Percentiles rank a stretch among this genome's conserved stretches.
Evolutionary conservation across 2,797 vertebrate species (phyloP).

Genomic region (Manis pentadactyla): DNA sequence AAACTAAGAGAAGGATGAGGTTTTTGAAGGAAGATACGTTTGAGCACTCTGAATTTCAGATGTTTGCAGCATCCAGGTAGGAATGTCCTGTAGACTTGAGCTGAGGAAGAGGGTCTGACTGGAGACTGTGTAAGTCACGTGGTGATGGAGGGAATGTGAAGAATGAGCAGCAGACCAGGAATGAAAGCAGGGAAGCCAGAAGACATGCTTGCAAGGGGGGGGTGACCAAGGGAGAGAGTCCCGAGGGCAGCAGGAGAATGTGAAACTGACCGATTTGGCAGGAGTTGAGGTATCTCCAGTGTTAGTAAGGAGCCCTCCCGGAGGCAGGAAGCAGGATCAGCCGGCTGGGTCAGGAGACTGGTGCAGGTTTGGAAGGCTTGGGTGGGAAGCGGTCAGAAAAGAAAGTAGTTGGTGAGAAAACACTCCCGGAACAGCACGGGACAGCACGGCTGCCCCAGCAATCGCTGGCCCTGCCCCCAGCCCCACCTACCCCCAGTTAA

Average conservation of each 20-base stretch:
- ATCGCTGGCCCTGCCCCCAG: not conserved
- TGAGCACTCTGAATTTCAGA: not conserved
- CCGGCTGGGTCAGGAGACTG: not conserved
- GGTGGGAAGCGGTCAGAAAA: not conserved
- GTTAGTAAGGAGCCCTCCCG: not conserved
- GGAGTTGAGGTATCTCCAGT: not conserved
- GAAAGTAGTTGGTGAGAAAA: not conserved
- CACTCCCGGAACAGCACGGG: not conserved
- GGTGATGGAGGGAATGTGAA: not conserved
- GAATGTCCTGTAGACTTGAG: not conserved
- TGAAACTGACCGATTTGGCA: not conserved
- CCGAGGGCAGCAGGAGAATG: not conserved
- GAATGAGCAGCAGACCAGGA: not conserved
- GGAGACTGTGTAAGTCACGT: accelerated
- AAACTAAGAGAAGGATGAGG: not conserved
- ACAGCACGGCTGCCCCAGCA: not conserved
- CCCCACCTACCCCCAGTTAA: not conserved
- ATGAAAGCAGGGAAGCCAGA: not conserved
- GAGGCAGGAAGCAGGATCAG: not conserved
- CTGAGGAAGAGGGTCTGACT: not conserved
- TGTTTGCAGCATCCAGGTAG: not conserved
- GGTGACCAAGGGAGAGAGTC: not conserved
- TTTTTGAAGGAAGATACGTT: not conserved
- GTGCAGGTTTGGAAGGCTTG: not conserved
- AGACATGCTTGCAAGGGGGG: too few relatives aligned